Conservation (phyloP, 2,113 vertebrate species). For the Syngnathus floridae region DNA sequence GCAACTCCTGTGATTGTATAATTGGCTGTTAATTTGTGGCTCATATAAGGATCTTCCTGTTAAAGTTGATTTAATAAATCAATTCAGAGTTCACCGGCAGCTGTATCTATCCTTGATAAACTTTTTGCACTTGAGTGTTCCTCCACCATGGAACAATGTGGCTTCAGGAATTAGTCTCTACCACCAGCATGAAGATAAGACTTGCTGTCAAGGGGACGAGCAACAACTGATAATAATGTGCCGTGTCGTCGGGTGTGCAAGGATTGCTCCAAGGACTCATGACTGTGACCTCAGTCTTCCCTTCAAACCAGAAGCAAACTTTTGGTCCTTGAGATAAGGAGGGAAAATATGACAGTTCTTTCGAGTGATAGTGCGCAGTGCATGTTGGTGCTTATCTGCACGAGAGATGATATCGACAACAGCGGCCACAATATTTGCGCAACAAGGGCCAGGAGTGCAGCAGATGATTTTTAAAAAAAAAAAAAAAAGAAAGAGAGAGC, state of each 20-base stretch:
- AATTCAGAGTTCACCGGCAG: no score
- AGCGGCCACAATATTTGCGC: background rate
- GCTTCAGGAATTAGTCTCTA: background rate
- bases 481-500: background rate
- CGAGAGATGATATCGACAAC: background rate
- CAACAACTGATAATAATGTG: background rate
- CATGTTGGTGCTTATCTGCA: background rate
- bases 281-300: slow-evolving; percentile 17
- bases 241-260: background rate
- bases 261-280: background rate
- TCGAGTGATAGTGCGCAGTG: background rate
- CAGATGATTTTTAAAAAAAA: slow-evolving; percentile 1
- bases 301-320: background rate
- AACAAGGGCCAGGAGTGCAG: background rate
- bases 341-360: background rate
- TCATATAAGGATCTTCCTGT: no score
- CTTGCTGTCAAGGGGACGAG: background rate
- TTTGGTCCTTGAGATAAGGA: background rate
- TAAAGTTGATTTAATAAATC: no score
- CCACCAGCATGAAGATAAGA: background rate
- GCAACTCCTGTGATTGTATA: no score
- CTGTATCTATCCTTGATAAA: background rate
- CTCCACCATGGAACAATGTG: slow-evolving; percentile 6
- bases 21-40: no score
- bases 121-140: background rate